Percentiles rank a stretch among this genome's conserved stretches.
phyloP scores from a whole-genome alignment of 2,113 vertebrate genomes.

The Trogon melanurus region DNA sequence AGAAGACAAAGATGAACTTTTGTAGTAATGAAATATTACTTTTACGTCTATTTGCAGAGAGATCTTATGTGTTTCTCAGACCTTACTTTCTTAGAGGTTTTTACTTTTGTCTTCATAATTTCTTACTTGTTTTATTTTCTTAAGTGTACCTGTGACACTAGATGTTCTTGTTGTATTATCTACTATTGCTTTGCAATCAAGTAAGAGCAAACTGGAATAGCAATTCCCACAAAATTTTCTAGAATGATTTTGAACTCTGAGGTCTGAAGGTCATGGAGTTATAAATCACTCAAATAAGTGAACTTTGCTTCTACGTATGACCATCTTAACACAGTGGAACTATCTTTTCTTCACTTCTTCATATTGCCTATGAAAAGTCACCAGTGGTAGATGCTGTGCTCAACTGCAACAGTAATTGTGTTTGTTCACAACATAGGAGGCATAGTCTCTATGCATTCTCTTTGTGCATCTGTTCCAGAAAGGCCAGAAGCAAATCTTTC shows the following conservation, averaged over 20 bases:
- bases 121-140: neutral
- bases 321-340: neutral
- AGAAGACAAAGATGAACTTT: neutral
- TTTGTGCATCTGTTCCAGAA: constrained; percentile 11
- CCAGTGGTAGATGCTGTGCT: neutral
- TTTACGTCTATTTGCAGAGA: neutral
- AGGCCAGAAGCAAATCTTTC: neutral
- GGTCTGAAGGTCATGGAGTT: neutral
- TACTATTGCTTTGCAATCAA: neutral
- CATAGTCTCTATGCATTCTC: neutral
- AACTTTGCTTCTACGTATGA: neutral
- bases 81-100: neutral
- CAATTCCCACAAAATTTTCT: neutral
- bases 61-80: neutral
- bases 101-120: neutral
- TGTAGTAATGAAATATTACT: neutral
- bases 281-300: neutral
- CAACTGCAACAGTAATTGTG: neutral
- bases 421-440: neutral
- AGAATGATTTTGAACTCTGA: neutral
- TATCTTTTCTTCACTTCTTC: neutral
- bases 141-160: neutral
- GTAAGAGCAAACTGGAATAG: neutral
- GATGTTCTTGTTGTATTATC: neutral
- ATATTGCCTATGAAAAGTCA: neutral